Evolutionary conservation across 1,140 invertebrate genomes (phyloP).

Genomic region (Globodera rostochiensis): DNA sequence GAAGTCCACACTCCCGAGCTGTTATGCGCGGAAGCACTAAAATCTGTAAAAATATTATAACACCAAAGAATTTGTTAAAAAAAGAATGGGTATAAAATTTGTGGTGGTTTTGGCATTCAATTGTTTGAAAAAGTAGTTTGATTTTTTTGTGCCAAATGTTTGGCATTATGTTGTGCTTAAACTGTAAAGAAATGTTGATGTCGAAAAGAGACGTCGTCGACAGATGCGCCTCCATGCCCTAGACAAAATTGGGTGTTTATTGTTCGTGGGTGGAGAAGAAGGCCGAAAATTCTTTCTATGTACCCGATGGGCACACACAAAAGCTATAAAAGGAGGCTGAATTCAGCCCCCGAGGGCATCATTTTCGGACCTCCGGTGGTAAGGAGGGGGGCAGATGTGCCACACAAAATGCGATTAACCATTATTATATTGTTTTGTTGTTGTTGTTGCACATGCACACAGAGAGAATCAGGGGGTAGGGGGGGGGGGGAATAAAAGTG

Average conservation of each 20-base stretch:
- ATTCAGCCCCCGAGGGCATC: neutral
- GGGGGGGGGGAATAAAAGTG: neutral
- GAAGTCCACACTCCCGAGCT: too few species aligned
- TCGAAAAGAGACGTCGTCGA: too few species aligned
- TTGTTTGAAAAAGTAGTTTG: too few species aligned
- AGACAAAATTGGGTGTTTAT: neutral
- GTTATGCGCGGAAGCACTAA: neutral
- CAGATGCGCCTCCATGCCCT: neutral
- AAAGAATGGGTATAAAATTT: too few species aligned
- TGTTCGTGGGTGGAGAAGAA: neutral
- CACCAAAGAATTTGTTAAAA: too few species aligned
- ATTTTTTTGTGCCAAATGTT: too few species aligned
- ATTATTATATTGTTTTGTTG: neutral
- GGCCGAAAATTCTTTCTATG: neutral
- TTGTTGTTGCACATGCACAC: neutral
- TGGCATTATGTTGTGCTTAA: too few species aligned
- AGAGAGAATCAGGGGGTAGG: neutral
- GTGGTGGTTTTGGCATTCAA: too few species aligned
- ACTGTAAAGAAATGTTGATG: neutral
- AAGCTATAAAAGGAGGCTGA: neutral
- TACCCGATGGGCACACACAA: neutral
- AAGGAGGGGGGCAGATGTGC: neutral
- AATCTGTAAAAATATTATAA: neutral
- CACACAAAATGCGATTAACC: neutral
- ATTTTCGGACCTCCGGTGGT: neutral